These are phyloP conservation scores for Mormyrus lacerda DNA, from an alignment of 2,113 vertebrate species.

Conservation along the genomic window DNA sequence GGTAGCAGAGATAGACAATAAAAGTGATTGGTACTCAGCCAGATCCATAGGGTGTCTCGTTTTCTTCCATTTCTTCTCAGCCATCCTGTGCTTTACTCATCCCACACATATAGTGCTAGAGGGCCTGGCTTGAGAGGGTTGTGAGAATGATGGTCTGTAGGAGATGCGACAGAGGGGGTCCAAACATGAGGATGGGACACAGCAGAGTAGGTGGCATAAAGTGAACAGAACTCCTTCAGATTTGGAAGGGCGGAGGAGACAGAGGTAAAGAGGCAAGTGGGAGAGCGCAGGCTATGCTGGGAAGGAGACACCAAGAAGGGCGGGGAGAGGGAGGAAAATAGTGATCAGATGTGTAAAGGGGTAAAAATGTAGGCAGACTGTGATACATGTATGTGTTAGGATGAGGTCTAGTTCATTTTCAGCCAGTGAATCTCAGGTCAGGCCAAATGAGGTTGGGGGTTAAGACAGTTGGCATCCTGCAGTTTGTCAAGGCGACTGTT, in stretches of 20 bases:
- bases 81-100: neutral
- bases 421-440: neutral
- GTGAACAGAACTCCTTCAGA: neutral
- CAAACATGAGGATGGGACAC: neutral
- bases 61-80: neutral
- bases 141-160: neutral
- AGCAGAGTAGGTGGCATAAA: neutral
- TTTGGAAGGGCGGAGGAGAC: neutral
- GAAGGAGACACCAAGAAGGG: neutral
- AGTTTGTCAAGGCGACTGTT: neutral
- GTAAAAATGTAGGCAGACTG: neutral
- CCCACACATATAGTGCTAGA: neutral
- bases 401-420: neutral
- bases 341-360: neutral
- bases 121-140: neutral
- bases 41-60: neutral
- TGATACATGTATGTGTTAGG: neutral
- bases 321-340: neutral
- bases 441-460: neutral
- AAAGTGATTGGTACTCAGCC: neutral
- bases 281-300: neutral
- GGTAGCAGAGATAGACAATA: neutral
- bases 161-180: neutral
- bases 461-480: neutral
- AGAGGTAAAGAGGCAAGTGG: neutral